Evolutionary conservation across 2,113 vertebrate genomes (phyloP), one percentile per base, ranked within the genome.

Genomic region (Lophius piscatorius): DNA sequence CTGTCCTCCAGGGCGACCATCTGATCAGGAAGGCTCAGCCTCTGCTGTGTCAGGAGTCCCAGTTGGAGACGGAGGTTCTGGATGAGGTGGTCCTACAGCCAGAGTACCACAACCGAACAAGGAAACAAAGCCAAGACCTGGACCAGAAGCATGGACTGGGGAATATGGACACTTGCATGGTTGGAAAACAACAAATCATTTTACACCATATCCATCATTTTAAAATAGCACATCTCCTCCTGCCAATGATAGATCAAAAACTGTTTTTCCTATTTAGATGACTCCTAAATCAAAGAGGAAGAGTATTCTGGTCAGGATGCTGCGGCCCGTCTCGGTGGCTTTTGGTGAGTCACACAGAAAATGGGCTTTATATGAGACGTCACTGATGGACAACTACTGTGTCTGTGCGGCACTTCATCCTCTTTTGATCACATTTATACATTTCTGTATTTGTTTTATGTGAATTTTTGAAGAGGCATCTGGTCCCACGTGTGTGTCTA

Each of bases 261-360:
- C 4, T 4, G 4, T 28, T 63, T 73, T 21, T 78, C 3, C 9
- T 63, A 23, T 66, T 48, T 67, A 98, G 95, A 92, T 95, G 93
- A 98, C 93, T 26, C 93, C 94, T 24, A 96, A 93, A 58, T 95
- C 94, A 61, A 98, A 99, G 90, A 92, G 97, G 88, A 98, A 94
- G 90, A 99, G 95, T 35, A 98, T 99, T 76, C 93, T 98, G 63
- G 97, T 95, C 68, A 83, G 97, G 85, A 99, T 98, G 96, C 87
- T 98, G 16, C 91, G 97, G 1, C 97, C 97, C 0, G 92, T 99
- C 17, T 99, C 97, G 23, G 92, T 95, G 77, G 96, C 96, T 3
- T 98, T 98, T 21, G 96, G 97, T 98, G 88, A 91, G 92, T 51
- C 12, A 8, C 21, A 21, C 1, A 1, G 0, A 20, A 16, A 6